These are phyloP conservation scores for Ctena decussata DNA, from an alignment of 2,888 invertebrate species.

Conservation along the genomic window DNA sequence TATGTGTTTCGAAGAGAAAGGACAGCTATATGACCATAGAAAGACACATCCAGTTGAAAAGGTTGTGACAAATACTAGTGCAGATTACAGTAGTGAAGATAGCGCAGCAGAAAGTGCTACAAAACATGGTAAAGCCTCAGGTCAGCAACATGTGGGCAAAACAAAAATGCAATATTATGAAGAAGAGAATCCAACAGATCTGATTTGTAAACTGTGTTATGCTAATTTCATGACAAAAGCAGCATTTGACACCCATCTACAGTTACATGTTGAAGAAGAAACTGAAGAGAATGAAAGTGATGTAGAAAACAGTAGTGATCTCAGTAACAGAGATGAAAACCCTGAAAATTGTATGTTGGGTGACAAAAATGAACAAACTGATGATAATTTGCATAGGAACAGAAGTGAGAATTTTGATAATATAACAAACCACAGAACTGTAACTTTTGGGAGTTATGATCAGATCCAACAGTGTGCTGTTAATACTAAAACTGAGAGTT, in stretches of 20 bases:
- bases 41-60: neutral
- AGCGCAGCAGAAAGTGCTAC: neutral
- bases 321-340: neutral
- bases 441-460: no score
- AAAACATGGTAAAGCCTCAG: neutral
- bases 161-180: no score
- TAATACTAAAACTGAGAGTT: no score
- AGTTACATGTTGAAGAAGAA: conserved; percentile 1
- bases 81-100: neutral
- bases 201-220: neutral
- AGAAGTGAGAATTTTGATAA: no score
- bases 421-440: no score
- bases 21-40: neutral
- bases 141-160: neutral
- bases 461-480: no score
- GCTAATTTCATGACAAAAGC: conserved; percentile 8
- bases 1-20: neutral
- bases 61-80: neutral
- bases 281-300: conserved; percentile 18
- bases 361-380: no score
- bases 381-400: no score
- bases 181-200: neutral
- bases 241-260: neutral
- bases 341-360: no score
- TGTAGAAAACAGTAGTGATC: neutral